Evolutionary conservation across 1,140 invertebrate species (phyloP), one percentile per base, ranked within the genome.

Genomic region (Battus philenor): DNA sequence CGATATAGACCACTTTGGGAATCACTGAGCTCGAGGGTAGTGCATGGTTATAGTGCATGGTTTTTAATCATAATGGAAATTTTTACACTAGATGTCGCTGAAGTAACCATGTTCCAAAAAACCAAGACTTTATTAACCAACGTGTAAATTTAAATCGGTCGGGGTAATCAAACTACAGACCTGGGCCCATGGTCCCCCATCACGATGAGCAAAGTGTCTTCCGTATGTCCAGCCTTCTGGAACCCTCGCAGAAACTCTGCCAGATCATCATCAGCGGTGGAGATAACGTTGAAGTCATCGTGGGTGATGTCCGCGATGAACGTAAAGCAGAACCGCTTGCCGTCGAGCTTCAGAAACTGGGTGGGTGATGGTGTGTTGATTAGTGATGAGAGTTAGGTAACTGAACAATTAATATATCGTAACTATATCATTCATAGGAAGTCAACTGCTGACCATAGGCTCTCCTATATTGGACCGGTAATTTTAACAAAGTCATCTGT

Each of bases 291-390:
- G 61, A 92, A 91, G 58, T 95, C 90, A 70, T 97, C 92, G 63
- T 98, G 94, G 2, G 94, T 97, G n/a, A 98, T 87, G 68, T 97
- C 95, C 0, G 91, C 91, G 65, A 97, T 94, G 87, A 95, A 97
- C 16, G 91, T 92, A 73, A 98, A 97, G 0, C 90, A 79, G 74
- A 97, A 98, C 59, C 93, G 93, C 2, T 91, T 79, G 7, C 81
- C 80, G 7, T 83, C 82, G 20, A 87, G 59, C 54, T 72, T 89
- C 75, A 87, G 93, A 90, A 74, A 90, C 89, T 87, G 65, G 32
- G 80, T 80, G 60, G 49, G 70, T 27, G 30, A 33, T 39, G 27
- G 20, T 15, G 38, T 29, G 45, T 22, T 22, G 3, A 22, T 36
- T 50, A 31, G n/a, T 15, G n/a, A n/a, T n/a, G n/a, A n/a, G n/a